Percentiles rank a stretch among this genome's conserved stretches.
phyloP scores from a whole-genome alignment of 2,113 vertebrate species.

The Hippolais icterina region DNA sequence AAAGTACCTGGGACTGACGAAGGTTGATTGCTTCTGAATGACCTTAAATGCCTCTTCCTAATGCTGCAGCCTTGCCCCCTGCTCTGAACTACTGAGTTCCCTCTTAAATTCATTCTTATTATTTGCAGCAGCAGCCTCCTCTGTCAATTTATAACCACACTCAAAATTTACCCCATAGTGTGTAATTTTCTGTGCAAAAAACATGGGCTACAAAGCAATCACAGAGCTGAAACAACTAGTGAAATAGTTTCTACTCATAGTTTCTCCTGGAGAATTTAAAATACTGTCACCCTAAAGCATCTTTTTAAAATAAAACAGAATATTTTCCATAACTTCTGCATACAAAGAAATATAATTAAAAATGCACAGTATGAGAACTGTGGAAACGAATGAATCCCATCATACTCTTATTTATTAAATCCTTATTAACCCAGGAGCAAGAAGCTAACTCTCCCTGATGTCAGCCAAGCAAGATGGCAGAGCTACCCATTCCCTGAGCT shows the following conservation, averaged over 20 bases:
- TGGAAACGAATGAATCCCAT: not conserved
- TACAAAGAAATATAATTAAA: constrained; percentile 6
- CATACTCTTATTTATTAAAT: constrained; percentile 43
- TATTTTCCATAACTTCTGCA: constrained; percentile 27
- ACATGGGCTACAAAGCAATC: constrained; percentile 53
- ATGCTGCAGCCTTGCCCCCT: constrained; percentile 13
- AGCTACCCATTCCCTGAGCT: not conserved
- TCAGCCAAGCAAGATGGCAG: constrained; percentile 10
- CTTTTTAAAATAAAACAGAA: constrained; percentile 37
- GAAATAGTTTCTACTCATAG: constrained; percentile 1
- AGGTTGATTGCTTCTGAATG: not conserved
- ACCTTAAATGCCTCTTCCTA: constrained; percentile 37
- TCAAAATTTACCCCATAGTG: constrained; percentile 55
- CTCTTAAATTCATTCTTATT: constrained; percentile 35
- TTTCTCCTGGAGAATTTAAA: constrained; percentile 54
- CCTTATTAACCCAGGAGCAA: constrained; percentile 13
- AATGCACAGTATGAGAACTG: constrained; percentile 39
- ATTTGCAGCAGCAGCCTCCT: constrained; percentile 40
- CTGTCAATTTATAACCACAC: constrained; percentile 34
- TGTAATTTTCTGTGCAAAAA: constrained; percentile 62
- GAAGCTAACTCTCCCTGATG: not conserved
- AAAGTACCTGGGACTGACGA: not conserved
- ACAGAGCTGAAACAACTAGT: constrained; percentile 11
- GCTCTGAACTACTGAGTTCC: not conserved
- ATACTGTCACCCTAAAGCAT: constrained; percentile 25